phyloP scores from a whole-genome alignment of 2,797 vertebrate species.

The Morelia viridis region DNA sequence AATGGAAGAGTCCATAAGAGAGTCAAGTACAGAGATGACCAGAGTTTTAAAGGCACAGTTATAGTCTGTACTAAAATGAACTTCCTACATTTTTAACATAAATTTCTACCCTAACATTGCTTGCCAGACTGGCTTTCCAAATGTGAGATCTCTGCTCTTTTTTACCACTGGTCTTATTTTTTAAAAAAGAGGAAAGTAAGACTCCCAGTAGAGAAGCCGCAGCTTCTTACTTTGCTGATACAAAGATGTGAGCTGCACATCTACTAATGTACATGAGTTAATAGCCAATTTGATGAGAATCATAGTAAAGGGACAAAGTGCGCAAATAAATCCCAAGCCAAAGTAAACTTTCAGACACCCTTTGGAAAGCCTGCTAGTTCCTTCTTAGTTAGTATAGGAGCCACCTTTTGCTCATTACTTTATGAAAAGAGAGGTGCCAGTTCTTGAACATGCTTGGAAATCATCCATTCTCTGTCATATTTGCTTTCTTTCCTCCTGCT shows the following conservation, averaged over 20 bases:
- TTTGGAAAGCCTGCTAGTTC: constrained; percentile 26
- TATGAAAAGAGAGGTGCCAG: not conserved
- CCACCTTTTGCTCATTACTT: constrained; percentile 11
- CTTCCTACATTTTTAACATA: not conserved
- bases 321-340: constrained; percentile 61
- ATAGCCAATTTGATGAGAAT: constrained; percentile 50
- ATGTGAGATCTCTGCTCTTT: not conserved
- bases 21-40: not conserved
- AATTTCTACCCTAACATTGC: not conserved
- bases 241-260: constrained; percentile 50
- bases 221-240: constrained; percentile 34
- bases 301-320: constrained; percentile 49
- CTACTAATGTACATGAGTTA: constrained; percentile 61
- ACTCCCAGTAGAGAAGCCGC: not conserved
- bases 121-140: not conserved
- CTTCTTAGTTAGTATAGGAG: constrained; percentile 44
- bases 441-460: not conserved
- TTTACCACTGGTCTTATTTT: not conserved
- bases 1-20: not conserved
- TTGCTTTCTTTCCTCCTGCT: not conserved
- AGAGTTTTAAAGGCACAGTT: not conserved
- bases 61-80: not conserved
- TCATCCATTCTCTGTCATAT: not conserved
- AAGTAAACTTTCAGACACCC: constrained; percentile 60
- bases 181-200: not conserved